Evolutionary conservation across 1,140 invertebrate genomes (phyloP).

Genomic region (Bilobella aurantiaca): DNA sequence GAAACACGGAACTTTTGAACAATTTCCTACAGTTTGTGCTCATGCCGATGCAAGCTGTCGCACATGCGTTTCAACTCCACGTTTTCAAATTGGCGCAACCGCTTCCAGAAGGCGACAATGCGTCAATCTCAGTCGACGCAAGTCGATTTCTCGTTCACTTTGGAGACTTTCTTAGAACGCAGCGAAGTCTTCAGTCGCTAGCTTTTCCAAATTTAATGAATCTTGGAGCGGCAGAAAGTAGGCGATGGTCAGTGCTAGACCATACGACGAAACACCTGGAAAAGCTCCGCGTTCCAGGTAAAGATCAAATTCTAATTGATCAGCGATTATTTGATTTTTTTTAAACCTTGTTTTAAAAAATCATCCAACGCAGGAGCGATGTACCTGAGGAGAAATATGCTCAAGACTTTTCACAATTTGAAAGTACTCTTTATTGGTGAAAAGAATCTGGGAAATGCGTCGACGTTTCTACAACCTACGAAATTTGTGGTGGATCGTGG

Average conservation of each 20-base stretch:
- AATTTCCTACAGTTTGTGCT: not conserved
- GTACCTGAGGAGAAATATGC: not conserved
- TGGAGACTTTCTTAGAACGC: not conserved
- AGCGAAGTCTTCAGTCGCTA: not conserved
- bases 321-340: not conserved
- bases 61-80: not conserved
- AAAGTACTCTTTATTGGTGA: not conserved
- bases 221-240: not conserved
- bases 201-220: not conserved
- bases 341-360: not conserved
- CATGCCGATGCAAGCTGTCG: not conserved
- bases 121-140: not conserved
- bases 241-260: not conserved
- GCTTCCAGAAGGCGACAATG: not conserved
- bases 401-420: not conserved
- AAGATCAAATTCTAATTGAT: not conserved
- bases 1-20: not conserved
- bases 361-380: not conserved
- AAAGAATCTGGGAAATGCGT: not conserved
- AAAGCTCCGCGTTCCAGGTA: not conserved
- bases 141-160: not conserved
- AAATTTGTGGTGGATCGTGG: not conserved
- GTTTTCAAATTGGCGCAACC: not conserved
- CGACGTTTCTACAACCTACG: not conserved
- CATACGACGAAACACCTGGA: not conserved